These are phyloP conservation scores for Kryptolebias ocellatus DNA, from an alignment of 2,797 vertebrate species.

Conservation along the genomic window DNA sequence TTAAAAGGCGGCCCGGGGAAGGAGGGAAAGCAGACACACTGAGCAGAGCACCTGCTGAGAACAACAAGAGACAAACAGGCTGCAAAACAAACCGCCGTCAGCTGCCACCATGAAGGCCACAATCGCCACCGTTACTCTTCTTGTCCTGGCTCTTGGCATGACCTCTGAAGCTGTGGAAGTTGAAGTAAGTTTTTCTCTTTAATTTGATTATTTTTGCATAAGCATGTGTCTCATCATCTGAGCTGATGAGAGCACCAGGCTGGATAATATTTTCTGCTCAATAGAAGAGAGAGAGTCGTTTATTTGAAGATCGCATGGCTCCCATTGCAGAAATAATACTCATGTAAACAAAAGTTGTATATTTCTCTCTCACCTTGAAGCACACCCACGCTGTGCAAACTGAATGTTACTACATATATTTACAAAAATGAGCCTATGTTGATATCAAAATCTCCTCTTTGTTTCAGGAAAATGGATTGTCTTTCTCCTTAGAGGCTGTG, in stretches of 20 bases:
- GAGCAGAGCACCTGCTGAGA: constrained; percentile 46
- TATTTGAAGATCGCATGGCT: neutral
- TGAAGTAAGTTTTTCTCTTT: constrained; percentile 69
- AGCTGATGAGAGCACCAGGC: neutral
- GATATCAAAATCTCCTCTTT: constrained; percentile 1
- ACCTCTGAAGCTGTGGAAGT: constrained; percentile 77
- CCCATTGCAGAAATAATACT: neutral
- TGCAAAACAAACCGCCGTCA: constrained; percentile 16
- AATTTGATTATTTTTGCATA: neutral
- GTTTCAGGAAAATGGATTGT: constrained; percentile 78
- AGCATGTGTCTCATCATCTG: neutral
- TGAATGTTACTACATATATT: neutral
- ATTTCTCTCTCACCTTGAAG: neutral
- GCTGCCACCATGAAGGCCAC: constrained; percentile 75
- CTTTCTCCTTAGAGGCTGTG: constrained; percentile 79
- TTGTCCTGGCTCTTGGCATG: constrained; percentile 68
- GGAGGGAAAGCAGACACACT: constrained; percentile 45
- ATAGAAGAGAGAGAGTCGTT: neutral
- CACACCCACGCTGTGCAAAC: no score
- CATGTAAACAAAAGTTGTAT: neutral
- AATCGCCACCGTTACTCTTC: constrained; percentile 50
- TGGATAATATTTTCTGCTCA: neutral
- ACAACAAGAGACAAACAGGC: constrained; percentile 13
- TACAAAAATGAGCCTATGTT: neutral
- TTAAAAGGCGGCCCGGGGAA: constrained; percentile 69